These are phyloP conservation scores for Tyto alba DNA, from an alignment of 2,113 vertebrate genomes.

Conservation along the genomic window DNA sequence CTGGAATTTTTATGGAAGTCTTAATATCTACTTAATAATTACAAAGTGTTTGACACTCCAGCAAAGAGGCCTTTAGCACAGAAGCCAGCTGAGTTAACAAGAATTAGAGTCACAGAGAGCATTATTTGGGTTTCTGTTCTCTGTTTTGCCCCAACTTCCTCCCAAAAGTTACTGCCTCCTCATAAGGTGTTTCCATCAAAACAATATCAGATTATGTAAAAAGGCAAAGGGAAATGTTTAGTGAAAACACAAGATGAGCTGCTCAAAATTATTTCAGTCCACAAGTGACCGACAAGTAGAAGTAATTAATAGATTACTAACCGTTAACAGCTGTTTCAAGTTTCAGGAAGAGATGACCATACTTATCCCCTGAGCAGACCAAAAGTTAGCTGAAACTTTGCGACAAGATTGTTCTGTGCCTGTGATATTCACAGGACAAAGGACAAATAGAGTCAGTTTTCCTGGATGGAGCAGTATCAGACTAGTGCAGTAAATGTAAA, in stretches of 20 bases:
- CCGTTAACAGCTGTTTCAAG: neutral
- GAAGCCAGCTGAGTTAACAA: neutral
- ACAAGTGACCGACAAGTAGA: neutral
- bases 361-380: neutral
- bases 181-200: neutral
- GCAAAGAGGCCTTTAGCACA: neutral
- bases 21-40: neutral
- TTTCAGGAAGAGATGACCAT: neutral
- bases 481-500: neutral
- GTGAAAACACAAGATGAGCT: neutral
- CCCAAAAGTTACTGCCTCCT: neutral
- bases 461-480: neutral
- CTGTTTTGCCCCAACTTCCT: neutral
- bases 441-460: neutral
- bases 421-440: neutral
- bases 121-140: neutral
- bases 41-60: neutral
- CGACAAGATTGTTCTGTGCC: neutral
- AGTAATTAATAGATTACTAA: neutral
- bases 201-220: neutral
- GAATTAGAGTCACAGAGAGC: neutral
- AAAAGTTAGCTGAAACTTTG: neutral
- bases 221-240: neutral
- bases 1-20: neutral
- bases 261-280: neutral